Evolutionary conservation across 2,113 vertebrate genomes (phyloP), one percentile per base, ranked within the genome.

Genomic region (Nothobranchius kuhntae): DNA sequence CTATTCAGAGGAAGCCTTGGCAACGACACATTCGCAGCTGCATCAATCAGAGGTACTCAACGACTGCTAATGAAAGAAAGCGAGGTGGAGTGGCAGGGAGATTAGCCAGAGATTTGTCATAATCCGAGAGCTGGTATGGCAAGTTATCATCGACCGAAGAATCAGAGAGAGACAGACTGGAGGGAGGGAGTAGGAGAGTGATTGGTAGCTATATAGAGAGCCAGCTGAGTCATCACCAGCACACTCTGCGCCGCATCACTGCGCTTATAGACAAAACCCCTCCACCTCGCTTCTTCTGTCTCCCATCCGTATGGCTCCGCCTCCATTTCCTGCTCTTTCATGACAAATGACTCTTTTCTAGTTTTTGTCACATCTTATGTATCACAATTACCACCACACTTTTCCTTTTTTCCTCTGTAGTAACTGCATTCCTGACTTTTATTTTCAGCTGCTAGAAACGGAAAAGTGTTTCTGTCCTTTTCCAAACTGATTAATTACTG

Each of bases 211-310:
- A 92, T 92, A 91, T 89, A 89, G 71, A 88, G 90, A 88, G 87
- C 80, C 86, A 87, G 89, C 92, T 93, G 92, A 93, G 86, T 93
- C 92, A 93, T 91, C 92, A 89, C 85, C 81, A 84, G 90, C 73
- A 92, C 91, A 92, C 86, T 88, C 80, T 89, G 91, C 91, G 85
- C 92, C 84, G 91, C 89, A 92, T 90, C 89, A 89, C 86, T 92
- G 91, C 89, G 88, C 89, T 89, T 90, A 89, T 88, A 91, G 90
- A 83, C 90, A 87, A 86, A 89, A 87, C 77, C 76, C 78, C 87
- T 86, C 87, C 71, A 85, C 86, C 82, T 85, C 83, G 74, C 73
- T 66, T 65, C 42, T 71, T 77, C 82, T 14, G 61, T 83, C 78
- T 86, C 82, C 75, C n/a, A 47, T 82, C 64, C 62, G 44, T 73